Evolutionary conservation across 2,797 vertebrate genomes (phyloP).

Genomic region (Allobates femoralis): DNA sequence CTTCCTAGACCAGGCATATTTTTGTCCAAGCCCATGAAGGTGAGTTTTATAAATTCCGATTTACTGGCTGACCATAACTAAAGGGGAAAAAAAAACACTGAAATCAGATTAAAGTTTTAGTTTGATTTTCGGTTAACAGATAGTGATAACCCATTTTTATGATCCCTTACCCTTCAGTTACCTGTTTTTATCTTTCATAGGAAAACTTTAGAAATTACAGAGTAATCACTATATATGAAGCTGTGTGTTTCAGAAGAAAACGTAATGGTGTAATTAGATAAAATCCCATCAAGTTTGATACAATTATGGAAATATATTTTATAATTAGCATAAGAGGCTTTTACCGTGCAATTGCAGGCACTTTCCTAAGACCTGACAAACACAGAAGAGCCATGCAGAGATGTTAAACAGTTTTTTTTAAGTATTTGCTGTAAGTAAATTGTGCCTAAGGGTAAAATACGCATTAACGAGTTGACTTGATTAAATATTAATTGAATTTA

Average conservation of each 20-base stretch:
- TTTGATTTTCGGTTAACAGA: background rate
- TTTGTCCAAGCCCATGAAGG: too few species aligned
- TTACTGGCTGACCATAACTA: background rate
- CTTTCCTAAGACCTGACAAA: constrained; percentile 37
- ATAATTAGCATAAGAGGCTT: constrained; percentile 55
- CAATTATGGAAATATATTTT: constrained; percentile 57
- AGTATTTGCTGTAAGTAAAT: constrained; percentile 49
- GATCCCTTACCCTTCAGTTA: constrained; percentile 6
- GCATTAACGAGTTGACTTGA: constrained; percentile 45
- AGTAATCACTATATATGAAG: constrained; percentile 42
- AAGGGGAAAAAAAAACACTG: background rate
- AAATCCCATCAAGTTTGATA: constrained; percentile 40
- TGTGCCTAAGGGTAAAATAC: constrained; percentile 54
- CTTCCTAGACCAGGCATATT: too few species aligned
- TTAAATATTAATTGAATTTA: constrained; percentile 61
- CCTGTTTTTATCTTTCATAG: constrained; percentile 30
- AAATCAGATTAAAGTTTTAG: background rate
- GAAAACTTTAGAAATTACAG: constrained; percentile 23
- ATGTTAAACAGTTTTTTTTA: constrained; percentile 42
- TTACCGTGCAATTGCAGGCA: constrained; percentile 32
- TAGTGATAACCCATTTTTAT: background rate
- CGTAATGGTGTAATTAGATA: constrained; percentile 56
- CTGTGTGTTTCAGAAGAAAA: constrained; percentile 34
- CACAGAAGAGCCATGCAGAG: constrained; percentile 3
- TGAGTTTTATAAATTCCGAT: too few species aligned